Percentiles rank a stretch among this genome's conserved stretches.
These are phyloP conservation scores for Willisornis vidua DNA, from an alignment of 2,113 vertebrate species.

Conservation along the genomic window DNA sequence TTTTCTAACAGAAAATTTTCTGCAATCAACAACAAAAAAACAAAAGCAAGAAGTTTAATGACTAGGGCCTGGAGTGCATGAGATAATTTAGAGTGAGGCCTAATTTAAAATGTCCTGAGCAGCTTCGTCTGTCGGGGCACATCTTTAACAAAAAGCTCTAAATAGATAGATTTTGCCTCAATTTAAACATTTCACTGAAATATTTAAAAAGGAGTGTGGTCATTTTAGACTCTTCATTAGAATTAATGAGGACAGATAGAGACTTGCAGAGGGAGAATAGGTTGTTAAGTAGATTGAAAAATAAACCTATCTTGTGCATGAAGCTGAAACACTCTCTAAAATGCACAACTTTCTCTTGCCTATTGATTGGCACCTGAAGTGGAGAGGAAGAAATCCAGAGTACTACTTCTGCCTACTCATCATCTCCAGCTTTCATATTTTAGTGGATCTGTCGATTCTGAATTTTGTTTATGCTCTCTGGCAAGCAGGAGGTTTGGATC, in stretches of 20 bases:
- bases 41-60: neutral
- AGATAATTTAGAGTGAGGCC: neutral
- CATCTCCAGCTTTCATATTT: neutral
- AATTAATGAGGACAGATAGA: neutral
- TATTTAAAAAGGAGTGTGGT: neutral
- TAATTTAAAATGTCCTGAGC: neutral
- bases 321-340: neutral
- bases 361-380: neutral
- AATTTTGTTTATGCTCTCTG: neutral
- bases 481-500: neutral
- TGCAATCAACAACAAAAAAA: neutral
- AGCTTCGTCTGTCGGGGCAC: neutral
- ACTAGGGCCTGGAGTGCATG: neutral
- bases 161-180: neutral
- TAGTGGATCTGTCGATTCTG: neutral
- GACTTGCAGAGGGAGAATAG: neutral
- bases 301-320: accelerated
- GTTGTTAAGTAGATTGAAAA: neutral
- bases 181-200: neutral
- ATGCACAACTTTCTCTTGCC: neutral
- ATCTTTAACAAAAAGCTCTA: neutral
- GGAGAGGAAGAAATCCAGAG: neutral
- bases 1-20: neutral
- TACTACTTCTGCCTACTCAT: neutral
- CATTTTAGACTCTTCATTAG: neutral